Conservation (phyloP, 2,113 vertebrate genomes). For the Tenrec ecaudatus region DNA sequence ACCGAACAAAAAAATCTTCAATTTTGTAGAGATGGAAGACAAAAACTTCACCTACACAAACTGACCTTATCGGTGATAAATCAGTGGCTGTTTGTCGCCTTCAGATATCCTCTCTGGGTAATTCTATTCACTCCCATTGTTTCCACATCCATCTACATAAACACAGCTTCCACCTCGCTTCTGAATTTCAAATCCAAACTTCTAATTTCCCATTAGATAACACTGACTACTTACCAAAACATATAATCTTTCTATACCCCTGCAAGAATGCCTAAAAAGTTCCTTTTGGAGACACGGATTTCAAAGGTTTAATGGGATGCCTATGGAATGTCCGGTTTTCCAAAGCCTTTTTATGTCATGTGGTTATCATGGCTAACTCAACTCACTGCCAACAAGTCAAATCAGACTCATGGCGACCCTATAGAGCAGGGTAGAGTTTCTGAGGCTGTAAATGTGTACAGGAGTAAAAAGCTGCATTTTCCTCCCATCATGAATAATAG, state of each 20-base stretch:
- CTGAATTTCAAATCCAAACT: conserved; percentile 17
- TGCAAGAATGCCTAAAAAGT: conserved; percentile 46
- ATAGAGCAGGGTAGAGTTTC: too few species aligned
- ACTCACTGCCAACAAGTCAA: too few species aligned
- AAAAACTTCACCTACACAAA: conserved; percentile 39
- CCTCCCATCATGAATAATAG: too few species aligned
- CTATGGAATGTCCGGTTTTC: conserved; percentile 13
- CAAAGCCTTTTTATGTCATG: conserved; percentile 24
- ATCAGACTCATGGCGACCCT: too few species aligned
- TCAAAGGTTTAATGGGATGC: background rate
- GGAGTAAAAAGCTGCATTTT: too few species aligned
- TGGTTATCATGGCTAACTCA: conserved; percentile 18
- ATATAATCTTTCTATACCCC: conserved; percentile 27
- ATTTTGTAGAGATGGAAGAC: background rate
- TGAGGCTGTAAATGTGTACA: too few species aligned
- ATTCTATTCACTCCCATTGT: background rate
- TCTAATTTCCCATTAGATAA: conserved; percentile 4
- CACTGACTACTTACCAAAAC: background rate
- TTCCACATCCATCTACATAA: background rate
- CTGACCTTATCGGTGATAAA: background rate
- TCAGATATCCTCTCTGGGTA: background rate
- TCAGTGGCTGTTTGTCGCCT: background rate
- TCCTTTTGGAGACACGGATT: background rate
- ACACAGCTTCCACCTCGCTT: background rate
- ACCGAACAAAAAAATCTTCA: conserved; percentile 17